Evolutionary conservation across 2,797 vertebrate genomes (phyloP).

Genomic region (Gorsachius magnificus): DNA sequence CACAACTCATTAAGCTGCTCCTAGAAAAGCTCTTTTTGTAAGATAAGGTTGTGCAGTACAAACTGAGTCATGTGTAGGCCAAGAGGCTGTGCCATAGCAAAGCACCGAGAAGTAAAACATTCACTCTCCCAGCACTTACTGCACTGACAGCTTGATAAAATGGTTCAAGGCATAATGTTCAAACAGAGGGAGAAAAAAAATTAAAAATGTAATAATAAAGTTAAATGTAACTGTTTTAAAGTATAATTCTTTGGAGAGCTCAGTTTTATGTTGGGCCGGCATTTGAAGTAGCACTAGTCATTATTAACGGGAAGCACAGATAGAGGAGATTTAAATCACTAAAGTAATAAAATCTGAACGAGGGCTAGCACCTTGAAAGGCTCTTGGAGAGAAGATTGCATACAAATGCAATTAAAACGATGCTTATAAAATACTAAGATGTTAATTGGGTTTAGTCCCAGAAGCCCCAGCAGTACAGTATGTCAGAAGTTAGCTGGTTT

Average conservation of each 20-base stretch:
- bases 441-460: slow-evolving; percentile 86
- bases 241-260: slow-evolving; percentile 81
- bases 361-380: slow-evolving; percentile 85
- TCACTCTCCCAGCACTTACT: slow-evolving; percentile 57
- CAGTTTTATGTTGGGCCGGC: slow-evolving; percentile 78
- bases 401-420: slow-evolving; percentile 87
- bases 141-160: slow-evolving; percentile 76
- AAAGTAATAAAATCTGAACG: slow-evolving; percentile 82
- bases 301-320: slow-evolving; percentile 81
- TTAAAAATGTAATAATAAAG: slow-evolving; percentile 81
- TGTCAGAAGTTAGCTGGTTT: slow-evolving; percentile 87
- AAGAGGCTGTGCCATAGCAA: slow-evolving; percentile 43
- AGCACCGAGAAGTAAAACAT: slow-evolving; percentile 51
- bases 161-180: slow-evolving; percentile 73
- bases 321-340: slow-evolving; percentile 84
- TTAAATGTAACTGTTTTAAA: slow-evolving; percentile 82
- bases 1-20: not conserved
- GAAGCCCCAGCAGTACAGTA: slow-evolving; percentile 84
- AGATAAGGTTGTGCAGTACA: not conserved
- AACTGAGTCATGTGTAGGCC: slow-evolving; percentile 2
- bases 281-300: slow-evolving; percentile 79
- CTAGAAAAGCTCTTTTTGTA: not conserved
- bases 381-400: slow-evolving; percentile 84
- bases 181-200: slow-evolving; percentile 74
- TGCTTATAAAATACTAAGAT: slow-evolving; percentile 87